A percentile compares a stretch with the other conserved stretches of the same genome.
These are phyloP conservation scores for Agriopis aurantiaria DNA, from an alignment of 2,888 invertebrate genomes.

Conservation along the genomic window DNA sequence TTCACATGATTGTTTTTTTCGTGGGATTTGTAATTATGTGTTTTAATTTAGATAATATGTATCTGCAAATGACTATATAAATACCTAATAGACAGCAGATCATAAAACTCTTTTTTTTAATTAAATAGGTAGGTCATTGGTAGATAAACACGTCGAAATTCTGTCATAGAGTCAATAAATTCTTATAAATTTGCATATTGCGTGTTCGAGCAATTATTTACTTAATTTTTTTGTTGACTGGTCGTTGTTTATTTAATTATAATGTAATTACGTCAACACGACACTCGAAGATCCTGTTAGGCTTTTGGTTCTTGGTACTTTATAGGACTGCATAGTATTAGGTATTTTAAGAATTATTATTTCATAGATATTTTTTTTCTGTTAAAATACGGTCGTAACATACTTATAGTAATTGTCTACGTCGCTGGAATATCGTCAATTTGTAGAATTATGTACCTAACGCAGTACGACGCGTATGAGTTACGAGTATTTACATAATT, in stretches of 20 bases:
- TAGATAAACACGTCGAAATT: slow-evolving; percentile 22
- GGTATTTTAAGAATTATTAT: too few species aligned
- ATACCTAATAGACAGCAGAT: too few species aligned
- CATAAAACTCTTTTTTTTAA: neutral
- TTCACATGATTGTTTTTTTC: too few species aligned
- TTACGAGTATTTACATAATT: too few species aligned
- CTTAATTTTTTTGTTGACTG: slow-evolving; percentile 21
- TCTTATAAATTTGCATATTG: slow-evolving; percentile 28
- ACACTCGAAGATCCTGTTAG: slow-evolving; percentile 33
- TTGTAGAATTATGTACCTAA: too few species aligned
- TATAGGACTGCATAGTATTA: too few species aligned
- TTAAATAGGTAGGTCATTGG: slow-evolving; percentile 9
- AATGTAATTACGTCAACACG: slow-evolving; percentile 31
- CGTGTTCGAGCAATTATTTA: slow-evolving; percentile 27
- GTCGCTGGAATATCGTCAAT: too few species aligned
- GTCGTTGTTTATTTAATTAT: slow-evolving; percentile 26
- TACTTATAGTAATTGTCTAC: too few species aligned
- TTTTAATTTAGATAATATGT: neutral
- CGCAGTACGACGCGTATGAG: too few species aligned
- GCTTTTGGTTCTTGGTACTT: neutral
- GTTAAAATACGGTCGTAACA: too few species aligned
- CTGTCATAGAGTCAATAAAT: slow-evolving; percentile 30
- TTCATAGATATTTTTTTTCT: too few species aligned
- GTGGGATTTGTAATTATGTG: neutral
- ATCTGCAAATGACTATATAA: neutral